A percentile compares a stretch with the other conserved stretches of the same genome.
Evolutionary conservation across 2,888 invertebrate genomes (phyloP).

Genomic region (Dascillus cervinus): DNA sequence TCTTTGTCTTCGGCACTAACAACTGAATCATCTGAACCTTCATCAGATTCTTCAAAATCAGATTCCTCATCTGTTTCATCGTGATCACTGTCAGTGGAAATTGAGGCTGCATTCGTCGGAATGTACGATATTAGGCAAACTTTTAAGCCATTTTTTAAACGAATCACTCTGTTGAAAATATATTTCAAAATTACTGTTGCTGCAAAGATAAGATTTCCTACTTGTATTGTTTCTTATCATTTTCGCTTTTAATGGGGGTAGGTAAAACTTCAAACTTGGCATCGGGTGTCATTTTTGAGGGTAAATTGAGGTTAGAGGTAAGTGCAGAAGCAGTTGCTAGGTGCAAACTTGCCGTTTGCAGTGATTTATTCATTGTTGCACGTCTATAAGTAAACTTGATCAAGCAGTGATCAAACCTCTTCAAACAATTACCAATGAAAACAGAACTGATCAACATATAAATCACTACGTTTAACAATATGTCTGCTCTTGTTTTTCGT

Average conservation of each 20-base stretch:
- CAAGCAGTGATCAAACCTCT: not conserved
- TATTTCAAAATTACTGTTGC: not conserved
- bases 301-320: not conserved
- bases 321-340: not conserved
- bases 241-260: constrained; percentile 62
- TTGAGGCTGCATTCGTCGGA: constrained; percentile 33
- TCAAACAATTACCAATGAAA: not conserved
- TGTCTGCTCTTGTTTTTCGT: no score
- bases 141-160: constrained; percentile 62
- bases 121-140: constrained; percentile 64
- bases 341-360: not conserved
- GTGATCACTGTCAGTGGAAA: constrained; percentile 23
- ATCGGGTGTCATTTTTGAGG: not conserved
- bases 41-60: constrained; percentile 19
- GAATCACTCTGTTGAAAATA: constrained; percentile 48
- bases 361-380: not conserved
- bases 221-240: constrained; percentile 74
- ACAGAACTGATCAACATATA: not conserved
- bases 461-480: no score
- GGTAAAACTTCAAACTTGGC: constrained; percentile 28
- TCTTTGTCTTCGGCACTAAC: constrained; percentile 12
- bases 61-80: constrained; percentile 24
- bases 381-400: not conserved
- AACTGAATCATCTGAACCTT: constrained; percentile 28
- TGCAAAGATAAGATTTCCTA: constrained; percentile 33